phyloP scores from a whole-genome alignment of 2,797 vertebrate genomes.

The Melanotaenia pygmaea region DNA sequence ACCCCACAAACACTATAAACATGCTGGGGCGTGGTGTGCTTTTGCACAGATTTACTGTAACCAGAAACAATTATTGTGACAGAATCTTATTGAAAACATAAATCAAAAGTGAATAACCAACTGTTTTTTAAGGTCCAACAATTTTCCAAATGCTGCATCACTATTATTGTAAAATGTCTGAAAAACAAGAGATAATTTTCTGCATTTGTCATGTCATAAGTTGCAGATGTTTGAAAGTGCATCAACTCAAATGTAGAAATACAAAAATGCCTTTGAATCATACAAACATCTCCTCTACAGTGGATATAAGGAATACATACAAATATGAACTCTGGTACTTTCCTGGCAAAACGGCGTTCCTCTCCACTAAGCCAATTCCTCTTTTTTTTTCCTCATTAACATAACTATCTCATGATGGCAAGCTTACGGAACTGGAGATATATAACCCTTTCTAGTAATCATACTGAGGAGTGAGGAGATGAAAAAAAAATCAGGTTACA shows the following conservation, averaged over 20 bases:
- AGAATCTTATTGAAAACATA: not conserved
- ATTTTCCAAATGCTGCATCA: not conserved
- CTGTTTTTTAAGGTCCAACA: not conserved
- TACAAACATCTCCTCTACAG: no score
- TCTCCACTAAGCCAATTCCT: not conserved
- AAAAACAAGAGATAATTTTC: not conserved
- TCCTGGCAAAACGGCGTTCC: no score
- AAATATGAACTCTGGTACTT: not conserved
- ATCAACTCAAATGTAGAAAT: no score
- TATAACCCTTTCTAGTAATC: no score
- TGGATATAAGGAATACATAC: no score
- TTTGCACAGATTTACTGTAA: not conserved
- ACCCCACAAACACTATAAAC: not conserved
- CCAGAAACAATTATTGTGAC: not conserved
- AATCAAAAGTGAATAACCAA: conserved; percentile 2
- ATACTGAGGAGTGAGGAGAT: no score
- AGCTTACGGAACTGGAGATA: no score
- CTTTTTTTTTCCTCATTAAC: not conserved
- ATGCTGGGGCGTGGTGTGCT: not conserved
- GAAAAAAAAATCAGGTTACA: conserved; percentile 27
- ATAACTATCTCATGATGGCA: no score
- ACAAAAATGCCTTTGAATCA: not conserved
- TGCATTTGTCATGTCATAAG: not conserved
- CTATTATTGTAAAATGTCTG: not conserved
- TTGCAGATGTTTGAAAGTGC: no score